Percentiles rank a stretch among this genome's conserved stretches.
Conservation (phyloP, 1,140 invertebrate genomes). For the Scaptomyza pallida region DNA sequence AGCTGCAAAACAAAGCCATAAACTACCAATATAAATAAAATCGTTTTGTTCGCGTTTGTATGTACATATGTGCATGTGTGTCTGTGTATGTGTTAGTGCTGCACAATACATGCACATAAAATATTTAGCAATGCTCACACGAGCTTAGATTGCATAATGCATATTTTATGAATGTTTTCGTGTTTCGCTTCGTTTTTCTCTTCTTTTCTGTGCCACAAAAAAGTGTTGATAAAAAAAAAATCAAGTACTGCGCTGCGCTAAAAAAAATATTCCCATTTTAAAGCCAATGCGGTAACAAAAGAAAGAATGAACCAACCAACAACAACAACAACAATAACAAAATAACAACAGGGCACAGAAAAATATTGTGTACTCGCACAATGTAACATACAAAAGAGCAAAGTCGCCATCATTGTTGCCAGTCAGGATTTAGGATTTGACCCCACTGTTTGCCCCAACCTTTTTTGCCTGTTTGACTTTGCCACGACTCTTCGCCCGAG, state of each 20-base stretch:
- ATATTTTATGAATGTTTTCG: slow-evolving; percentile 82
- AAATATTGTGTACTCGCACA: slow-evolving; percentile 52
- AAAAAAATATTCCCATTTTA: slow-evolving; percentile 54
- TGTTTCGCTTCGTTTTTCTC: slow-evolving; percentile 27
- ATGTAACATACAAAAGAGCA: slow-evolving; percentile 14
- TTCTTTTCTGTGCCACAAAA: slow-evolving; percentile 57
- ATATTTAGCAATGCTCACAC: slow-evolving; percentile 83
- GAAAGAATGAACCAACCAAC: too few relatives aligned
- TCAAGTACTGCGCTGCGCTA: slow-evolving; percentile 49
- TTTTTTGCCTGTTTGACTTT: slow-evolving; percentile 51
- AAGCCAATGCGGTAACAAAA: slow-evolving; percentile 77
- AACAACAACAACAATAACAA: slow-evolving; percentile 42
- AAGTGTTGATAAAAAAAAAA: slow-evolving; percentile 72
- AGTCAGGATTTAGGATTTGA: slow-evolving; percentile 60
- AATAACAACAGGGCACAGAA: slow-evolving; percentile 18
- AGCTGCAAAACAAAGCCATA: slow-evolving; percentile 67
- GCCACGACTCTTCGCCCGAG: slow-evolving; percentile 23
- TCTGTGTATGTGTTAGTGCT: slow-evolving; percentile 38
- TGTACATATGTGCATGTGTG: slow-evolving; percentile 27
- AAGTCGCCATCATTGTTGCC: slow-evolving; percentile 50
- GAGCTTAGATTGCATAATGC: slow-evolving; percentile 84
- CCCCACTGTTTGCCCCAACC: slow-evolving; percentile 29
- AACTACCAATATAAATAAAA: slow-evolving; percentile 61
- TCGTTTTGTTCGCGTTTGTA: slow-evolving; percentile 28
- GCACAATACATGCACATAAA: slow-evolving; percentile 76